Conservation (phyloP, 2,888 invertebrate genomes). For the Oxyscelio sp. region DNA sequence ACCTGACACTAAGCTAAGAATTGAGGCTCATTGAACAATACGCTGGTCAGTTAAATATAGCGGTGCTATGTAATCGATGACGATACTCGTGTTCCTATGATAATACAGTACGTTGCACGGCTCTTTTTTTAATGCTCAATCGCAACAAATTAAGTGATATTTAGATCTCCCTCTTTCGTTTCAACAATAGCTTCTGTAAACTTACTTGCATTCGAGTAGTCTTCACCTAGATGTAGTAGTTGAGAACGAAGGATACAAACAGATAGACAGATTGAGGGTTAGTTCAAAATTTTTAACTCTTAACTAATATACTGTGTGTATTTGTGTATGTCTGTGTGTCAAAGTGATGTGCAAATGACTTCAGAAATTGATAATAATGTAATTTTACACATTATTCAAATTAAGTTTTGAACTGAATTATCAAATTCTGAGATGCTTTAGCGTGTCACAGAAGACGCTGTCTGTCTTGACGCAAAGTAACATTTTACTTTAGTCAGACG, state of each 20-base stretch:
- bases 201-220: conserved; percentile 91
- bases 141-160: conserved; percentile 72
- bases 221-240: conserved; percentile 89
- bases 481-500: conserved; percentile 22
- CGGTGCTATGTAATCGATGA: conserved; percentile 83
- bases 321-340: conserved; percentile 38
- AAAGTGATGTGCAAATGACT: conserved; percentile 24
- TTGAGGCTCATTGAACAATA: conserved; percentile 58
- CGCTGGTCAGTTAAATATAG: conserved; percentile 76
- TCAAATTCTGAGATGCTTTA: conserved; percentile 21
- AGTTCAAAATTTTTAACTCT: conserved; percentile 66
- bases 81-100: conserved; percentile 80
- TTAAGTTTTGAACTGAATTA: conserved; percentile 7
- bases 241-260: conserved; percentile 86
- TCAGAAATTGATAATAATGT: conserved; percentile 33
- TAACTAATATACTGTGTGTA: conserved; percentile 58
- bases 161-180: conserved; percentile 50
- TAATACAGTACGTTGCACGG: conserved; percentile 53
- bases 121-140: conserved; percentile 66
- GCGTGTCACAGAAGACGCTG: conserved; percentile 31
- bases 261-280: conserved; percentile 87
- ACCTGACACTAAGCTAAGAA: conserved; percentile 46
- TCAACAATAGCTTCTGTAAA: conserved; percentile 70
- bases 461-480: conserved; percentile 21
- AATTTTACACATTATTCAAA: conserved; percentile 10